These are phyloP conservation scores for Caenorhabditis plicata DNA, from an alignment of 2,888 invertebrate species.

Conservation along the genomic window DNA sequence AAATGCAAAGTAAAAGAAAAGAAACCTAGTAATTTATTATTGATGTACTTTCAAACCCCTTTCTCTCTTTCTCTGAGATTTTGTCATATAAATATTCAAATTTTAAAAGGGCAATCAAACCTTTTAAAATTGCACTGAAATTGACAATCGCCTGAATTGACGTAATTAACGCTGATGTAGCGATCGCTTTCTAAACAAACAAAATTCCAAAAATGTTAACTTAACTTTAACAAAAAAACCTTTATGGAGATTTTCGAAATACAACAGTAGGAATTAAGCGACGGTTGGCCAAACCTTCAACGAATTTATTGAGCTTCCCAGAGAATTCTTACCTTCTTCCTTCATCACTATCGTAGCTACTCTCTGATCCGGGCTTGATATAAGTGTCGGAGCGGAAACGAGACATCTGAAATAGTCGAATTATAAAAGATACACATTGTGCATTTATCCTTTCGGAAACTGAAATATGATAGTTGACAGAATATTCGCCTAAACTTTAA, in stretches of 20 bases:
- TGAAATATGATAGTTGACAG: background rate
- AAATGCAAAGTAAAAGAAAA: too few relatives aligned
- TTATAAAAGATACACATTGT: too few relatives aligned
- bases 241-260: conserved; percentile 15
- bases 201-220: background rate
- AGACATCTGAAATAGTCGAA: conserved; percentile 25
- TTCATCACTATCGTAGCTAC: conserved; percentile 37
- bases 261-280: conserved; percentile 23
- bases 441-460: background rate
- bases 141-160: conserved; percentile 12
- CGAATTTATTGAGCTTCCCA: background rate
- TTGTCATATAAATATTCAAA: too few relatives aligned
- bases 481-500: too few relatives aligned
- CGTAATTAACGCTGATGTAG: conserved; percentile 14
- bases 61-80: background rate
- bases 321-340: conserved; percentile 14
- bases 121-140: conserved; percentile 16
- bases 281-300: conserved; percentile 7
- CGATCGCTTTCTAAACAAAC: conserved; percentile 15
- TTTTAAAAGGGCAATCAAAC: too few relatives aligned
- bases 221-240: conserved; percentile 1
- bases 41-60: too few relatives aligned
- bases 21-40: too few relatives aligned
- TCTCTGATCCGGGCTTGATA: conserved; percentile 37
- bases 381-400: conserved; percentile 32